A percentile compares a stretch with the other conserved stretches of the same genome.
phyloP scores from a whole-genome alignment of 2,888 invertebrate species.

The Clunio marinus region DNA sequence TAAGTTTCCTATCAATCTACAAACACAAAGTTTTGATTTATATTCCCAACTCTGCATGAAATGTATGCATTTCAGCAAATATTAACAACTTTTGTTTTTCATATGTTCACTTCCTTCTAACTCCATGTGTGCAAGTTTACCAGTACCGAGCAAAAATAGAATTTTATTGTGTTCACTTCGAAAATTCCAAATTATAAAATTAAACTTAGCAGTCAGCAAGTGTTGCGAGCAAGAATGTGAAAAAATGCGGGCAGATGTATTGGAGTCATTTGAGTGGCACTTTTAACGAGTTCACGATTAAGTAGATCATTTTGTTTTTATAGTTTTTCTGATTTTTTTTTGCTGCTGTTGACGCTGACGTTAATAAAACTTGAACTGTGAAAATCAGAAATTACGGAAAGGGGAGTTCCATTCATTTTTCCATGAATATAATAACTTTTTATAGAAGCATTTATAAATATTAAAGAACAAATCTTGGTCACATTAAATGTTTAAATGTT shows the following conservation, averaged over 20 bases:
- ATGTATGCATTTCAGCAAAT: not conserved
- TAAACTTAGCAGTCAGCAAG: no score
- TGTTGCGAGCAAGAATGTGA: not conserved
- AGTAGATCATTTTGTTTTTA: not conserved
- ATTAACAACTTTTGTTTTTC: not conserved
- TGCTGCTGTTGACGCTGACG: not conserved
- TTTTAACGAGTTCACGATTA: no score
- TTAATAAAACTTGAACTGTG: not conserved
- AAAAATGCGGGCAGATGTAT: constrained; percentile 9
- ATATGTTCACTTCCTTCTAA: not conserved
- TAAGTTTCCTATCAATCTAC: no score
- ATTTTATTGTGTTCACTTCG: constrained; percentile 18
- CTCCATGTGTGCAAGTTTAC: no score
- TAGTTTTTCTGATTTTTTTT: not conserved
- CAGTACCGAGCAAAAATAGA: constrained; percentile 21
- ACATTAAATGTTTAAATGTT: no score
- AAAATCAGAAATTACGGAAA: no score
- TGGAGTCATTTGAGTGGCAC: constrained; percentile 17
- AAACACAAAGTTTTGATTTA: no score
- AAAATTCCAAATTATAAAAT: constrained; percentile 9
- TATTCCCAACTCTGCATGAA: no score
- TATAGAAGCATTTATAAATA: no score
- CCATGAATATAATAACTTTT: no score
- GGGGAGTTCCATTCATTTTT: no score
- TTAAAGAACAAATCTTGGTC: no score